A percentile compares a stretch with the other conserved stretches of the same genome.
Evolutionary conservation across 2,797 vertebrate species (phyloP).

Genomic region (Serranus cabrilla): DNA sequence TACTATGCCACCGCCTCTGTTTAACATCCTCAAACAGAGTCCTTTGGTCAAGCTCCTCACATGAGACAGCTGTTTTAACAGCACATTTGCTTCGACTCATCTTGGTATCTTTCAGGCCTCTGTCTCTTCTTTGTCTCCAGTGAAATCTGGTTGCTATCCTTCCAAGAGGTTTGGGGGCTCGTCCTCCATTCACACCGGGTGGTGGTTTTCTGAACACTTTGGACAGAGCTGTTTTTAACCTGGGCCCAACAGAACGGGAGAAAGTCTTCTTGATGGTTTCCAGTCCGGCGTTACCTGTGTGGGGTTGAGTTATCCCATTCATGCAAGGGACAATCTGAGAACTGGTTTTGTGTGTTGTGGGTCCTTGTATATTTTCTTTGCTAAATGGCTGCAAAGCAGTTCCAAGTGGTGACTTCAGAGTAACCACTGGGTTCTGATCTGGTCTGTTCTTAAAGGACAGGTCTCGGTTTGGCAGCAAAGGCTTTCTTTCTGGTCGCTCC

Average conservation of each 20-base stretch:
- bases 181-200: constrained; percentile 63
- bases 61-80: constrained; percentile 84
- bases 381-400: constrained; percentile 47
- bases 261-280: constrained; percentile 71
- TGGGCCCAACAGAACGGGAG: constrained; percentile 75
- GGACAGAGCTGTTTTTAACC: constrained; percentile 80
- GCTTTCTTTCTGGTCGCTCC: constrained; percentile 75
- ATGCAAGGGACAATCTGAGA: constrained; percentile 48
- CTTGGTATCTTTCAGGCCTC: constrained; percentile 55
- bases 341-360: constrained; percentile 74
- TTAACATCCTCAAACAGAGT: constrained; percentile 56
- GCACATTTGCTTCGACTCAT: constrained; percentile 65
- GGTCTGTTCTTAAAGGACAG: constrained; percentile 73
- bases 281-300: constrained; percentile 64
- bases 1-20: constrained; percentile 85
- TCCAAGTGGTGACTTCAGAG: constrained; percentile 60
- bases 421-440: constrained; percentile 38
- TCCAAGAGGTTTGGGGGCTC: constrained; percentile 73
- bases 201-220: constrained; percentile 84
- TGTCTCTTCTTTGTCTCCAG: constrained; percentile 68
- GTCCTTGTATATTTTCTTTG: constrained; percentile 69
- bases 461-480: constrained; percentile 73
- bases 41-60: constrained; percentile 86
- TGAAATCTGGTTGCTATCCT: constrained; percentile 66
- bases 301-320: constrained; percentile 56